phyloP scores from a whole-genome alignment of 2,113 vertebrate genomes.

The Speoplatyrhinus poulsoni region DNA sequence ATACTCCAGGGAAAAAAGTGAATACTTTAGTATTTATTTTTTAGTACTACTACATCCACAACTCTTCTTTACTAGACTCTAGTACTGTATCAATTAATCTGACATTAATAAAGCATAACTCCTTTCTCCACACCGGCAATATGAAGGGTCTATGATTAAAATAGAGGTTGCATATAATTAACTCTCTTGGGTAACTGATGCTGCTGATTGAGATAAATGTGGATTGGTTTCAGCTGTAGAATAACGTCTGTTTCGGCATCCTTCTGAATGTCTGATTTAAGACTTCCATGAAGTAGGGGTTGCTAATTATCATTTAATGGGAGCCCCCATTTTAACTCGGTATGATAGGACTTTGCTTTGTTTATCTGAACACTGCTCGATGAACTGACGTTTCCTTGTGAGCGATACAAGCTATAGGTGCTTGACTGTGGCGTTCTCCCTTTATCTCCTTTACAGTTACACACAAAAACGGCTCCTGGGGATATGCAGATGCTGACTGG shows the following conservation, averaged over 20 bases:
- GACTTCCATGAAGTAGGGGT: slow-evolving; percentile 27
- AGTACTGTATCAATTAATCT: slow-evolving; percentile 9
- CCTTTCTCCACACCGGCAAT: slow-evolving; percentile 20
- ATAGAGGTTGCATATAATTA: slow-evolving; percentile 60
- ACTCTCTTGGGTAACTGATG: slow-evolving; percentile 55
- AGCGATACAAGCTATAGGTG: slow-evolving; percentile 35
- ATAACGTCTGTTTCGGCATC: slow-evolving; percentile 32
- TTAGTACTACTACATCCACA: slow-evolving; percentile 1
- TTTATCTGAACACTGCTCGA: slow-evolving; percentile 40
- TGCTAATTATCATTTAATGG: slow-evolving; percentile 43
- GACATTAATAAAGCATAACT: slow-evolving; percentile 30
- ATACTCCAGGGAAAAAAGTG: not conserved
- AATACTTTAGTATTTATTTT: not conserved
- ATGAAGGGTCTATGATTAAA: slow-evolving; percentile 44
- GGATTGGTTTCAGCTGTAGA: slow-evolving; percentile 33
- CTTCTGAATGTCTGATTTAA: slow-evolving; percentile 38
- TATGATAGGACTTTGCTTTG: slow-evolving; percentile 30
- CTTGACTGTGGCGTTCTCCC: slow-evolving; percentile 51
- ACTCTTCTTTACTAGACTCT: not conserved
- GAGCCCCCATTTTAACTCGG: slow-evolving; percentile 11
- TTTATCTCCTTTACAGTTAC: slow-evolving; percentile 45
- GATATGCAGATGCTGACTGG: slow-evolving; percentile 56
- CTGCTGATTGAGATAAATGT: slow-evolving; percentile 59
- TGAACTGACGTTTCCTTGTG: slow-evolving; percentile 34
- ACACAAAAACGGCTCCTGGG: slow-evolving; percentile 49